Conservation (phyloP, 2,797 vertebrate species). For the Phoebastria nigripes region DNA sequence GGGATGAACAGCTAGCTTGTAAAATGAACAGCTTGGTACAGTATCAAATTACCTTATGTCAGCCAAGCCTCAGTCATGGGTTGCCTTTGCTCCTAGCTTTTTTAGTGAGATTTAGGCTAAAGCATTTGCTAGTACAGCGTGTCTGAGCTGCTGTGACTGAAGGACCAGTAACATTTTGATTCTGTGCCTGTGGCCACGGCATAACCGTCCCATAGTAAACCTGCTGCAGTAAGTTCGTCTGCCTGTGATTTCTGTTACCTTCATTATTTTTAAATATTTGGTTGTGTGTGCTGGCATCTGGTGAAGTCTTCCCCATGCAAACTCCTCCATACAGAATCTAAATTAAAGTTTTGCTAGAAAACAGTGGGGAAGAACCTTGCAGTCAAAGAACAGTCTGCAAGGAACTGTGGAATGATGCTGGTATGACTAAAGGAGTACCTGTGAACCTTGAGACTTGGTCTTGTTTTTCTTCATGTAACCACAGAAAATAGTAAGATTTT, state of each 20-base stretch:
- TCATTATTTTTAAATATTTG: background rate
- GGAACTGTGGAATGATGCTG: background rate
- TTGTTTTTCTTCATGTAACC: background rate
- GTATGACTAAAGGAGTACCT: background rate
- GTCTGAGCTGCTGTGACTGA: background rate
- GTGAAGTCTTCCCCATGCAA: background rate
- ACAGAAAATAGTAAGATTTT: background rate
- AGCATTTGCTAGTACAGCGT: background rate
- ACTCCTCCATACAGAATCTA: background rate
- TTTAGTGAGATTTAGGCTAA: background rate
- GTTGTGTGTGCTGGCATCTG: background rate
- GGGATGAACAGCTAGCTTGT: background rate
- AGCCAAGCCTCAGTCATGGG: fast-evolving
- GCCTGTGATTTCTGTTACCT: background rate
- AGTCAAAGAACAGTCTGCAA: background rate
- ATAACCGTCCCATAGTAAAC: background rate
- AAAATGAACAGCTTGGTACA: background rate
- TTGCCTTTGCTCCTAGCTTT: background rate
- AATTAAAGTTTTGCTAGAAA: background rate
- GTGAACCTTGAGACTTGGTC: background rate
- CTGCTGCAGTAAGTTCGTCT: background rate
- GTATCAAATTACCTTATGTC: fast-evolving
- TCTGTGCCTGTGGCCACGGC: background rate
- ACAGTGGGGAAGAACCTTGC: background rate
- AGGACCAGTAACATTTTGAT: background rate